Evolutionary conservation across 2,113 vertebrate genomes (phyloP).

Genomic region (Pitta sordida): DNA sequence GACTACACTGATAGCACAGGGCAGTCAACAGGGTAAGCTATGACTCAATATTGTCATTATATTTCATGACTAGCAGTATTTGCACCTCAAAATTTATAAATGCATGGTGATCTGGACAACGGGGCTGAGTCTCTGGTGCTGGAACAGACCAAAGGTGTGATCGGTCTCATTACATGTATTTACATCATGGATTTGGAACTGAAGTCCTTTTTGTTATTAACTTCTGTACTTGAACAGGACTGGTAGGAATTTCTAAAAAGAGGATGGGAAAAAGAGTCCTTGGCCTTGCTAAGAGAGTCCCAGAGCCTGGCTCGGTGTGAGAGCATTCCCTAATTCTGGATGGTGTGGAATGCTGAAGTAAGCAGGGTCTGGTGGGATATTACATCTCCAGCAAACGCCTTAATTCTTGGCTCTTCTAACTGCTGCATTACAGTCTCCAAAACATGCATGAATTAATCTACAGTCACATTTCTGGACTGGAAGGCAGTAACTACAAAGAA

Average conservation of each 20-base stretch:
- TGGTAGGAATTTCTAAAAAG: background rate
- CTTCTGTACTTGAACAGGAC: background rate
- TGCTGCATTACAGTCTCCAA: background rate
- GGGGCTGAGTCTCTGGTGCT: background rate
- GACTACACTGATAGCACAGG: background rate
- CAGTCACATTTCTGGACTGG: background rate
- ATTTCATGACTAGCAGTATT: background rate
- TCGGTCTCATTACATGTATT: background rate
- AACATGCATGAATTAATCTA: background rate
- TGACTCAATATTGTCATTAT: background rate
- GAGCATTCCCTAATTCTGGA: background rate
- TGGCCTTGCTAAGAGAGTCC: background rate
- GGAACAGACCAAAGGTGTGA: background rate
- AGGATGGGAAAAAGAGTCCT: background rate
- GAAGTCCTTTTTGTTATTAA: background rate
- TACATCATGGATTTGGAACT: background rate
- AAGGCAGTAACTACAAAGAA: background rate
- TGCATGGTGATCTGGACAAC: background rate
- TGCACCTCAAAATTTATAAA: background rate
- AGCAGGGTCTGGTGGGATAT: background rate
- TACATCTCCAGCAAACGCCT: background rate
- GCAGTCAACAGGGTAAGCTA: background rate
- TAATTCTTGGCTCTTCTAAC: background rate
- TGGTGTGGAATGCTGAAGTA: rapidly evolving
- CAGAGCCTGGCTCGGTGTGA: background rate